Evolutionary conservation across 2,888 invertebrate species (phyloP).

Genomic region (Pogonocherus hispidulus): DNA sequence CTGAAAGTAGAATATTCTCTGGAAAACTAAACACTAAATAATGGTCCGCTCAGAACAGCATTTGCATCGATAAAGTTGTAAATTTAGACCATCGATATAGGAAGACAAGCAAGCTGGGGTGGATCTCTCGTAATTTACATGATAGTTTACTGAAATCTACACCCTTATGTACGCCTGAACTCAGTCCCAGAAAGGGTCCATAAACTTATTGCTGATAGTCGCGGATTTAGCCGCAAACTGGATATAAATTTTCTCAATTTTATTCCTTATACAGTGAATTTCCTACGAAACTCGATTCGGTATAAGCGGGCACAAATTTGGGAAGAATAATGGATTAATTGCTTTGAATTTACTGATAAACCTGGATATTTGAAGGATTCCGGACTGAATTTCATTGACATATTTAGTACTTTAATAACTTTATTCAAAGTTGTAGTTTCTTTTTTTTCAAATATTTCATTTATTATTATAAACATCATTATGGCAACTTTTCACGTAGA

Average conservation of each 20-base stretch:
- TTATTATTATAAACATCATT: too few species aligned
- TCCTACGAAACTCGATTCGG: slow-evolving; percentile 29
- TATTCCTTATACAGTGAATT: slow-evolving; percentile 22
- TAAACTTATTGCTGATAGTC: slow-evolving; percentile 52
- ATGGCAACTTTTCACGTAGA: too few species aligned
- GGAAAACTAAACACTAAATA: slow-evolving; percentile 27
- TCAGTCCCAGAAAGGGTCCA: slow-evolving; percentile 45
- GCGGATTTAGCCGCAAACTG: slow-evolving; percentile 44
- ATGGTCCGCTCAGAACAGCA: slow-evolving; percentile 15
- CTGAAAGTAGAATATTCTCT: not conserved
- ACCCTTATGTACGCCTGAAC: slow-evolving; percentile 46
- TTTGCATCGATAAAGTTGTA: slow-evolving; percentile 35
- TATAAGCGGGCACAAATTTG: slow-evolving; percentile 16
- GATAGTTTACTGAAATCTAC: slow-evolving; percentile 55
- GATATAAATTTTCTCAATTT: slow-evolving; percentile 42
- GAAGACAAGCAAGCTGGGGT: slow-evolving; percentile 49
- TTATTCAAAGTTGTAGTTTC: too few species aligned
- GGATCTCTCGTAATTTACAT: slow-evolving; percentile 55
- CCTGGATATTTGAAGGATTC: too few species aligned
- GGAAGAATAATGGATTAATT: slow-evolving; percentile 31
- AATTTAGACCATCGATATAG: slow-evolving; percentile 46
- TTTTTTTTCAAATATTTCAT: too few species aligned
- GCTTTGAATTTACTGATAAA: slow-evolving; percentile 24
- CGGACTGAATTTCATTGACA: too few species aligned
- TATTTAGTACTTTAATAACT: too few species aligned